Evolutionary conservation across 2,113 vertebrate species (phyloP).

Genomic region (Anseranas semipalmata): DNA sequence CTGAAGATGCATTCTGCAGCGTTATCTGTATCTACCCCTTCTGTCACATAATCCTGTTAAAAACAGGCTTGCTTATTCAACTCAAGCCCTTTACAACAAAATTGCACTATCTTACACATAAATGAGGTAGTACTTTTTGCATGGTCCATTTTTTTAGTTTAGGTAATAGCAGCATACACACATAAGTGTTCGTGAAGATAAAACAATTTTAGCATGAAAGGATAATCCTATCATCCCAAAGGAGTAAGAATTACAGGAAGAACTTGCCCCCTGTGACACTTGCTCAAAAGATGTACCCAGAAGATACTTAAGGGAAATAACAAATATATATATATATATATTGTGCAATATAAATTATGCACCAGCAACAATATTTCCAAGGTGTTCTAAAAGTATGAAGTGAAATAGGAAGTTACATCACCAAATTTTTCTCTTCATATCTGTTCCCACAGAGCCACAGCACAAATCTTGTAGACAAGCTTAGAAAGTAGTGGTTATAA

Average conservation of each 20-base stretch:
- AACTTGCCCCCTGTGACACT: not conserved
- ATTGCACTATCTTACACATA: not conserved
- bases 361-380: slow-evolving; percentile 5
- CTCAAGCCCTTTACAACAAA: slow-evolving; percentile 48
- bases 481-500: slow-evolving; percentile 27
- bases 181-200: slow-evolving; percentile 12
- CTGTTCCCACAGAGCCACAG: slow-evolving; percentile 13
- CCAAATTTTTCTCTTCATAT: not conserved
- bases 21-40: slow-evolving; percentile 84
- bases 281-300: not conserved
- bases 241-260: slow-evolving; percentile 35
- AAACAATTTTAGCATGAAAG: slow-evolving; percentile 31
- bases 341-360: slow-evolving; percentile 47
- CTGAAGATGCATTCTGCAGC: slow-evolving; percentile 80
- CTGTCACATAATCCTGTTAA: slow-evolving; percentile 81
- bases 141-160: slow-evolving; percentile 23
- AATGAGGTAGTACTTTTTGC: slow-evolving; percentile 11
- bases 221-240: slow-evolving; percentile 13
- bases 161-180: slow-evolving; percentile 14
- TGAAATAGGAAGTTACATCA: not conserved
- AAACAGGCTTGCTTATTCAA: slow-evolving; percentile 68
- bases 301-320: slow-evolving; percentile 28
- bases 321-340: no score
- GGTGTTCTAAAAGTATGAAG: not conserved
- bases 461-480: slow-evolving; percentile 51